Percentiles rank a stretch among this genome's conserved stretches.
Conservation (phyloP, 1,140 invertebrate genomes). For the Ruditapes philippinarum region DNA sequence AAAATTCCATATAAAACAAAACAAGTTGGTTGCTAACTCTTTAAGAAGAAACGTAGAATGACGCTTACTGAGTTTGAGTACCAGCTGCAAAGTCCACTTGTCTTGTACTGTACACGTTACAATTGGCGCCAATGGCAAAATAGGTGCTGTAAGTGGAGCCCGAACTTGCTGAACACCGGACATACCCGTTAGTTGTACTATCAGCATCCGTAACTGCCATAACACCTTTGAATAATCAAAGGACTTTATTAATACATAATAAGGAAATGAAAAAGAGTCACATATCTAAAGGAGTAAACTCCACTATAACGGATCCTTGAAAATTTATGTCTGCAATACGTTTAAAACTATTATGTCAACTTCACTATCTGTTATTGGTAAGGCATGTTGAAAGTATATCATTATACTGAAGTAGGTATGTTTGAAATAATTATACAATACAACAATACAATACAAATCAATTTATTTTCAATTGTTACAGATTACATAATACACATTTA, state of each 20-base stretch:
- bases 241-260: neutral
- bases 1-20: no score
- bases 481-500: no score
- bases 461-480: no score
- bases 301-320: neutral
- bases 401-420: no score
- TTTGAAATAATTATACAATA: no score
- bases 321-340: neutral
- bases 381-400: no score
- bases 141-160: neutral
- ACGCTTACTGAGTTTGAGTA: slow-evolving; percentile 2
- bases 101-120: slow-evolving; percentile 35
- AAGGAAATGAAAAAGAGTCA: neutral
- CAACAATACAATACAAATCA: no score
- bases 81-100: slow-evolving; percentile 10
- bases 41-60: no score
- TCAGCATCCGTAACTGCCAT: slow-evolving; percentile 20
- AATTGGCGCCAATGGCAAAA: slow-evolving; percentile 4
- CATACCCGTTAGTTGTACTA: slow-evolving; percentile 17
- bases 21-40: no score
- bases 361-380: no score
- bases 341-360: neutral
- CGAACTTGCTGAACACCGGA: neutral
- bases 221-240: neutral
- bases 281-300: neutral